Evolutionary conservation across 2,113 vertebrate genomes (phyloP).

Genomic region (Pachyramphus minor): DNA sequence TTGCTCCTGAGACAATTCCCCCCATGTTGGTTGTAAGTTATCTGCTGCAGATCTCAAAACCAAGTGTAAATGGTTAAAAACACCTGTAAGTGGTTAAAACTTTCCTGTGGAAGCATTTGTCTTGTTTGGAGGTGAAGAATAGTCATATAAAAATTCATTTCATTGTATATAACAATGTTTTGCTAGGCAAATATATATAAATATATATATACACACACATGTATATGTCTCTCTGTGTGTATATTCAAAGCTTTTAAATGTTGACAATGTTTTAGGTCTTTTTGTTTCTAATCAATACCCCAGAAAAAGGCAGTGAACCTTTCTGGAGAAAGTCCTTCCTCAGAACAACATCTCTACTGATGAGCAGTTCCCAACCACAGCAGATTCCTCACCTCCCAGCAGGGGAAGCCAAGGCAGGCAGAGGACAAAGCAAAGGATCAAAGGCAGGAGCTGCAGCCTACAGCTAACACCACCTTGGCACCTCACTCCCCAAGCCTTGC

Average conservation of each 20-base stretch:
- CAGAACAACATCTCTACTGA: neutral
- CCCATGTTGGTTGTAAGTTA: fast-evolving
- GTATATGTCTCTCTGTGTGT: neutral
- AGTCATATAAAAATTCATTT: neutral
- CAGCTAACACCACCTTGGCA: neutral
- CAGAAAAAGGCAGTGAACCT: neutral
- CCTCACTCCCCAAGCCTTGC: neutral
- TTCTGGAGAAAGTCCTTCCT: neutral
- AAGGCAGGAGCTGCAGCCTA: neutral
- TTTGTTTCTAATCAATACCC: neutral
- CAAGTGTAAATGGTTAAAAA: neutral
- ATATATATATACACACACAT: neutral
- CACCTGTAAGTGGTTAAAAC: neutral
- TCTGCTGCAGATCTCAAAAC: neutral
- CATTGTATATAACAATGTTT: neutral
- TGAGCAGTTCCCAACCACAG: neutral
- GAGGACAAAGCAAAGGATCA: neutral
- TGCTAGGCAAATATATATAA: neutral
- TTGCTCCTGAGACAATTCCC: fast-evolving
- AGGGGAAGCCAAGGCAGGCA: neutral
- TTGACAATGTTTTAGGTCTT: neutral
- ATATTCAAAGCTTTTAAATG: neutral
- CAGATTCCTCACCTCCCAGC: neutral
- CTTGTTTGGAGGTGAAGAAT: neutral
- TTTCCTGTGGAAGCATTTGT: neutral